A percentile compares a stretch with the other conserved stretches of the same genome.
phyloP scores from a whole-genome alignment of 1,140 invertebrate species.

The Trachelipus rathkii region DNA sequence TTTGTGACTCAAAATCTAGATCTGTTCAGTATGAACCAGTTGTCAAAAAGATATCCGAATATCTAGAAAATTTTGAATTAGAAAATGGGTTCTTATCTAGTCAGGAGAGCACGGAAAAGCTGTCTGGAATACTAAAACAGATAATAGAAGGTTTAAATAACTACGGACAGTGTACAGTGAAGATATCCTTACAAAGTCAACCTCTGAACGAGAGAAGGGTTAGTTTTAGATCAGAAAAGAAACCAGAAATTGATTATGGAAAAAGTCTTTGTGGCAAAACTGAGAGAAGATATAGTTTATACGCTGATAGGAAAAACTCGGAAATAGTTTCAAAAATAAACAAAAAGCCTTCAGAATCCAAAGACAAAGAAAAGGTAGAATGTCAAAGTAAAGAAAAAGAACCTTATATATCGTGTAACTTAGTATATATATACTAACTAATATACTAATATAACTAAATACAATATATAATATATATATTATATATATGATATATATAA shows the following conservation, averaged over 20 bases:
- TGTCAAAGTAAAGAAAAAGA: conserved; percentile 12
- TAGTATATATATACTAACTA: conserved; percentile 20
- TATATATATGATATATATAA: too few species aligned
- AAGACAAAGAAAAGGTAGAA: conserved; percentile 28
- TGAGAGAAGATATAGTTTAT: conserved; percentile 29
- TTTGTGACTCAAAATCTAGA: conserved; percentile 79
- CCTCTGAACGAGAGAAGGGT: neutral
- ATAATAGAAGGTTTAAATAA: conserved; percentile 36
- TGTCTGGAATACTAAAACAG: conserved; percentile 37
- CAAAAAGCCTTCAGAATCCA: conserved; percentile 16
- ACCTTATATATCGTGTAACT: conserved; percentile 11
- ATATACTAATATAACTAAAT: too few species aligned
- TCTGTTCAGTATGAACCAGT: conserved; percentile 63
- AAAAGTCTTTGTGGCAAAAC: conserved; percentile 19
- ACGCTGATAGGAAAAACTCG: conserved; percentile 24
- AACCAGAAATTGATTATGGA: conserved; percentile 8
- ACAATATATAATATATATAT: neutral
- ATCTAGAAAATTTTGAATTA: conserved; percentile 54
- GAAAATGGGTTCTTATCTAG: conserved; percentile 42
- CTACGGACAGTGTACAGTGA: conserved; percentile 32
- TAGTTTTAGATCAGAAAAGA: conserved; percentile 7
- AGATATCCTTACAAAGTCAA: conserved; percentile 23
- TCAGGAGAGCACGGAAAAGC: conserved; percentile 31
- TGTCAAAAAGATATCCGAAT: conserved; percentile 56
- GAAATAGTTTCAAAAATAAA: neutral